These are phyloP conservation scores for Daktulosphaira vitifoliae DNA, from an alignment of 1,140 invertebrate species.

Conservation along the genomic window DNA sequence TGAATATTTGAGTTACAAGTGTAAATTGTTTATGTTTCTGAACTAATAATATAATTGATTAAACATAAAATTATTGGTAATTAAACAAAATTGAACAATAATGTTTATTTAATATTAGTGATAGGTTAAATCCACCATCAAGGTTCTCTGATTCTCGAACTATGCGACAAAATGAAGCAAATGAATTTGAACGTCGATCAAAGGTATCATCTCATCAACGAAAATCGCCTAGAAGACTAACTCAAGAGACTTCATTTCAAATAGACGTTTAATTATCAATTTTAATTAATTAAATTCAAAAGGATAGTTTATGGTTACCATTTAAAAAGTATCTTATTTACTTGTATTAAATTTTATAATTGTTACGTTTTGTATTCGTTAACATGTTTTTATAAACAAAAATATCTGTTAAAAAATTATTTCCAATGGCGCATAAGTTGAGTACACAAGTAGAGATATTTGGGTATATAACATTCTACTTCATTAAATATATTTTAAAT, in stretches of 20 bases:
- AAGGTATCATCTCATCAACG: slow-evolving; percentile 39
- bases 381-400: too few species aligned
- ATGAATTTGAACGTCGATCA: slow-evolving; percentile 13
- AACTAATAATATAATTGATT: too few species aligned
- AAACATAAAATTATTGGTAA: too few species aligned
- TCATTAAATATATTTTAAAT: too few species aligned
- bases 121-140: slow-evolving; percentile 52
- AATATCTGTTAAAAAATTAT: too few species aligned
- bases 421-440: too few species aligned
- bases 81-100: slow-evolving; percentile 47
- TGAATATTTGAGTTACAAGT: too few species aligned
- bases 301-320: slow-evolving; percentile 8
- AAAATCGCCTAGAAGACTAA: slow-evolving; percentile 37
- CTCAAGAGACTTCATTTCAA: slow-evolving; percentile 42
- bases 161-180: slow-evolving; percentile 47
- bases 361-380: slow-evolving; percentile 12
- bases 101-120: slow-evolving; percentile 47
- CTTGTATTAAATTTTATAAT: background rate
- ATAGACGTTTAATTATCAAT: slow-evolving; percentile 41
- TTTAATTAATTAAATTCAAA: background rate
- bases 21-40: too few species aligned
- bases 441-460: too few species aligned
- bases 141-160: slow-evolving; percentile 48
- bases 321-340: too few species aligned
- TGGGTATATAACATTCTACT: too few species aligned